Percentiles rank a stretch among this genome's conserved stretches.
phyloP scores from a whole-genome alignment of 2,113 vertebrate species.

The Hippocampus comes region DNA sequence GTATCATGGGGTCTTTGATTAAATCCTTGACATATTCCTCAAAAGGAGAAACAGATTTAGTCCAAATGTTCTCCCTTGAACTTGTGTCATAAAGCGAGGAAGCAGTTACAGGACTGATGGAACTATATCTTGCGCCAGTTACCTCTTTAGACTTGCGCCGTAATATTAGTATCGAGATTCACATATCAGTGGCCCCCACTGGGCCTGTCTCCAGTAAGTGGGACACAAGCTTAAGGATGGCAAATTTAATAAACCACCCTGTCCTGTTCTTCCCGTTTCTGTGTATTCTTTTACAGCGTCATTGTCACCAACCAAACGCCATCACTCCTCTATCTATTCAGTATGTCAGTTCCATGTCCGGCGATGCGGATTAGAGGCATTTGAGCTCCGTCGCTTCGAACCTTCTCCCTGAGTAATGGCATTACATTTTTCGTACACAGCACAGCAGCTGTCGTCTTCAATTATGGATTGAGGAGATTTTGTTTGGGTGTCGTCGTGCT shows the following conservation, averaged over 20 bases:
- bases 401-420: neutral
- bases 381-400: neutral
- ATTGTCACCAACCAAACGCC: neutral
- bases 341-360: neutral
- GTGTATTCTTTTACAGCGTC: neutral
- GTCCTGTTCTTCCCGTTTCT: neutral
- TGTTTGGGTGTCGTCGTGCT: neutral
- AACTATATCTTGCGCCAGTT: neutral
- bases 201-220: neutral
- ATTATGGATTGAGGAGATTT: neutral
- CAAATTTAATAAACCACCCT: neutral
- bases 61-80: constrained; percentile 46
- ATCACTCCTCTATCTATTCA: neutral
- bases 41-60: constrained; percentile 37
- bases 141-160: neutral
- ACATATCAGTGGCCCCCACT: neutral
- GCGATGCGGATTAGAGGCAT: neutral
- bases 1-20: constrained; percentile 39
- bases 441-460: constrained; percentile 1
- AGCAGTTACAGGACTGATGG: constrained; percentile 1
- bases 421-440: neutral
- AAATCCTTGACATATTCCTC: constrained; percentile 43
- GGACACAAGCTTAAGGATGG: neutral
- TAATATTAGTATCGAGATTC: neutral
- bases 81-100: constrained; percentile 24